Conservation (phyloP, 2,888 invertebrate species). For the Caenorhabditis sp. region DNA sequence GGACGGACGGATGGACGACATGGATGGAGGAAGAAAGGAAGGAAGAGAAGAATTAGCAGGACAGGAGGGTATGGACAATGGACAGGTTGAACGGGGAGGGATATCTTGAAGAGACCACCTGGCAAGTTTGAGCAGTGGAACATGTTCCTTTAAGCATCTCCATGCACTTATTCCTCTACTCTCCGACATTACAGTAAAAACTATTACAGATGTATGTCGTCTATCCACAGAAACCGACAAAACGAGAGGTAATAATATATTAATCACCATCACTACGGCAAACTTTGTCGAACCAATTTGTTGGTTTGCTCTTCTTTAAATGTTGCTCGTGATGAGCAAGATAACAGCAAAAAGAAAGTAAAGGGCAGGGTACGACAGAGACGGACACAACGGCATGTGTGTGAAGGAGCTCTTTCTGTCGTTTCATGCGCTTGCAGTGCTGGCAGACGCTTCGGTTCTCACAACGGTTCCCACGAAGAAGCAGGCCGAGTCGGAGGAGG, state of each 20-base stretch:
- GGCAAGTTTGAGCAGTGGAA: too few species aligned
- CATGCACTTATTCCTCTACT: too few species aligned
- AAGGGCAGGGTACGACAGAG: constrained; percentile 13
- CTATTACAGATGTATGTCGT: too few species aligned
- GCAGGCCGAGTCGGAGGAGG: constrained; percentile 39
- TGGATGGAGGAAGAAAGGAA: constrained; percentile 2
- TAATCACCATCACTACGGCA: neutral
- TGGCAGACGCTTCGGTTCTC: constrained; percentile 26
- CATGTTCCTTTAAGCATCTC: too few species aligned
- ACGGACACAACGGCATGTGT: constrained; percentile 8
- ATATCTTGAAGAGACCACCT: too few species aligned
- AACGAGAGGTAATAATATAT: neutral
- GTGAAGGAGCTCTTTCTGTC: neutral
- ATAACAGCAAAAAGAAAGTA: neutral
- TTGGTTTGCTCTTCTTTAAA: constrained; percentile 12
- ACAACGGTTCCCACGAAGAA: constrained; percentile 51
- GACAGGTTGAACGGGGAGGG: too few species aligned
- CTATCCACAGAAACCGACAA: too few species aligned
- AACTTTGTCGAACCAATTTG: neutral
- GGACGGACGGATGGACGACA: neutral
- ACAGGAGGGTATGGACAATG: too few species aligned
- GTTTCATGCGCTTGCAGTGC: constrained; percentile 15
- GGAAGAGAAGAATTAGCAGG: neutral
- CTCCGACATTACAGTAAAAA: too few species aligned
- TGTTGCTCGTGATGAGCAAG: constrained; percentile 28